phyloP scores from a whole-genome alignment of 2,797 vertebrate species.

The Lithobates pipiens region DNA sequence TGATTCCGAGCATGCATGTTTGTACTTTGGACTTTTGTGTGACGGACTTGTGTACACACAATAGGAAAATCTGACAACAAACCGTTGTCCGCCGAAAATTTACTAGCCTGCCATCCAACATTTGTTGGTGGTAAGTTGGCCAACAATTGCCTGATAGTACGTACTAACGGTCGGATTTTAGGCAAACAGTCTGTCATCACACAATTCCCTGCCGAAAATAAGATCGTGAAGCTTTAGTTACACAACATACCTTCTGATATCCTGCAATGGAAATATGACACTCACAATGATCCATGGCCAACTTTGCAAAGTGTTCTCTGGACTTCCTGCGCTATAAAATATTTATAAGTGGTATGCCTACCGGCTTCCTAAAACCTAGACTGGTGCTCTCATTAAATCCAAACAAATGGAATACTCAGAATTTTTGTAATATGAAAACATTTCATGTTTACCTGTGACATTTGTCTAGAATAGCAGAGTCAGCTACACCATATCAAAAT shows the following conservation, averaged over 20 bases:
- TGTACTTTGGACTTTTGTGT: too few relatives aligned
- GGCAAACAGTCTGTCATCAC: too few relatives aligned
- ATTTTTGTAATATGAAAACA: not conserved
- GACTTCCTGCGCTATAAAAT: conserved; percentile 17
- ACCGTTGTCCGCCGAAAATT: too few relatives aligned
- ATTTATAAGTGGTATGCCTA: conserved; percentile 16
- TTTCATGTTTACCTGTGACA: not conserved
- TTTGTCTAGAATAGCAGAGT: not conserved
- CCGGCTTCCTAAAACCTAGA: not conserved
- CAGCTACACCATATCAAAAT: not conserved
- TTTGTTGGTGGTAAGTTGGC: too few relatives aligned
- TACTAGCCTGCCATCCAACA: too few relatives aligned
- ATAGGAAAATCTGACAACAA: too few relatives aligned
- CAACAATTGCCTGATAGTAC: too few relatives aligned
- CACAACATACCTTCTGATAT: conserved; percentile 23
- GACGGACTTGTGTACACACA: too few relatives aligned
- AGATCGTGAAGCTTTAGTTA: not conserved
- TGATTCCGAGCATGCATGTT: too few relatives aligned
- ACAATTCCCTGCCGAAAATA: too few relatives aligned
- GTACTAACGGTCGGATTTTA: too few relatives aligned
- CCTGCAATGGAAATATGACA: conserved; percentile 15
- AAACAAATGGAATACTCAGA: not conserved
- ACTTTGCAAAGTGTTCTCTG: conserved; percentile 3
- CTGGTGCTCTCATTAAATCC: not conserved
- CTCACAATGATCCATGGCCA: not conserved